A percentile compares a stretch with the other conserved stretches of the same genome.
These are phyloP conservation scores for Drosophila atroscutellata DNA, from an alignment of 2,888 invertebrate species.

Conservation along the genomic window DNA sequence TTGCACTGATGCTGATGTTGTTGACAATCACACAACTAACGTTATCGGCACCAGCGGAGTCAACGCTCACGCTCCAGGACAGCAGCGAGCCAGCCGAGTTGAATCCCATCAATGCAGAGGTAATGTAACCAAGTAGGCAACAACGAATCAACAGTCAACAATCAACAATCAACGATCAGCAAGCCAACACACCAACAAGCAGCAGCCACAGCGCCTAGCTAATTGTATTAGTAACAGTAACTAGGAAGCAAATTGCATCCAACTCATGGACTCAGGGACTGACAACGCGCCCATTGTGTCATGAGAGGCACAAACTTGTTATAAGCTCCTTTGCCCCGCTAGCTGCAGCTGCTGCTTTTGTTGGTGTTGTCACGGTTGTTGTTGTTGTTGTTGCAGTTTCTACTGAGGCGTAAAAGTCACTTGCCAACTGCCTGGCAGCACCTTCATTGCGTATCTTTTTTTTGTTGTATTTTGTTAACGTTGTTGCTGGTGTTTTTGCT, in stretches of 20 bases:
- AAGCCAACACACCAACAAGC: constrained; percentile 6
- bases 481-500: constrained; percentile 7
- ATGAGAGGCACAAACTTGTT: constrained; percentile 41
- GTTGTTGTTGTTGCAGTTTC: constrained; percentile 9
- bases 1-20: constrained; percentile 59
- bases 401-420: constrained; percentile 37
- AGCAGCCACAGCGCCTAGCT: not conserved
- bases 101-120: constrained; percentile 84
- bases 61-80: constrained; percentile 72
- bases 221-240: constrained; percentile 14
- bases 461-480: constrained; percentile 9
- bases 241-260: constrained; percentile 33
- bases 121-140: constrained; percentile 63
- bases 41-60: constrained; percentile 53
- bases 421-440: constrained; percentile 20
- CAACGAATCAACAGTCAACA: not conserved
- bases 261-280: constrained; percentile 18
- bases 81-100: constrained; percentile 69
- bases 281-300: constrained; percentile 24
- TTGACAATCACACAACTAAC: constrained; percentile 41
- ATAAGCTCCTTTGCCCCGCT: constrained; percentile 26
- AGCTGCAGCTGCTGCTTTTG: constrained; percentile 1
- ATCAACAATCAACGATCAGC: constrained; percentile 1
- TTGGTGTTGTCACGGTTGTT: not conserved
- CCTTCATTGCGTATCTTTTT: constrained; percentile 16